Conservation (phyloP, 1,140 invertebrate species). For the Nebria ingens region DNA sequence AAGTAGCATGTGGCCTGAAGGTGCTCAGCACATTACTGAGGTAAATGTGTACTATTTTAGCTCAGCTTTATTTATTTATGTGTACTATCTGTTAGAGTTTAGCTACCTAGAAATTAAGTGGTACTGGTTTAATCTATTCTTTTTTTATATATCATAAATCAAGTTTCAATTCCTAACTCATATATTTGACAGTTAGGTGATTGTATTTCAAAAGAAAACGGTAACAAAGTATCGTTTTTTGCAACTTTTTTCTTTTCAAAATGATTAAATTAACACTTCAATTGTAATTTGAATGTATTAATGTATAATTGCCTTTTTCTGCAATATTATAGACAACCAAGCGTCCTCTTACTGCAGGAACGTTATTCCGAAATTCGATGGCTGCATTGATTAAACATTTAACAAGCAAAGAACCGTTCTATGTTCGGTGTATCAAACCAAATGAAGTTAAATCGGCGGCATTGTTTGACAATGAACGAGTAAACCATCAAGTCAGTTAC, state of each 20-base stretch:
- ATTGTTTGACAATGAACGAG: constrained; percentile 66
- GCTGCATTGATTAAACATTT: constrained; percentile 78
- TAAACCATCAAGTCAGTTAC: constrained; percentile 84
- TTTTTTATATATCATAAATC: too few relatives aligned
- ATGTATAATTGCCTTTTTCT: constrained; percentile 22
- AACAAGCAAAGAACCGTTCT: constrained; percentile 87
- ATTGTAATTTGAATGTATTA: constrained; percentile 14
- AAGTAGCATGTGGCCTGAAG: constrained; percentile 90
- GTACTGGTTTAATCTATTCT: too few relatives aligned
- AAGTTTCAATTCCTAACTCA: too few relatives aligned
- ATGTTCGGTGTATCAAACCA: constrained; percentile 93
- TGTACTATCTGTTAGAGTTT: not conserved
- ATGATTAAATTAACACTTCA: not conserved
- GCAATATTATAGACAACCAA: constrained; percentile 88
- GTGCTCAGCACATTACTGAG: constrained; percentile 77
- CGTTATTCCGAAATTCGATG: constrained; percentile 92
- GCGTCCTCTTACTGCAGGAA: constrained; percentile 83
- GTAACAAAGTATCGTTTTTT: not conserved
- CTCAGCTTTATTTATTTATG: not conserved
- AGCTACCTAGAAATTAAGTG: too few relatives aligned
- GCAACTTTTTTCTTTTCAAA: not conserved
- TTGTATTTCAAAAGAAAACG: constrained; percentile 1
- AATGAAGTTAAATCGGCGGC: constrained; percentile 84
- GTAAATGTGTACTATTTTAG: constrained; percentile 34
- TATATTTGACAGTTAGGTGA: too few relatives aligned